These are phyloP conservation scores for Myotis daubentonii DNA, from an alignment of 2,797 vertebrate species.

Conservation along the genomic window DNA sequence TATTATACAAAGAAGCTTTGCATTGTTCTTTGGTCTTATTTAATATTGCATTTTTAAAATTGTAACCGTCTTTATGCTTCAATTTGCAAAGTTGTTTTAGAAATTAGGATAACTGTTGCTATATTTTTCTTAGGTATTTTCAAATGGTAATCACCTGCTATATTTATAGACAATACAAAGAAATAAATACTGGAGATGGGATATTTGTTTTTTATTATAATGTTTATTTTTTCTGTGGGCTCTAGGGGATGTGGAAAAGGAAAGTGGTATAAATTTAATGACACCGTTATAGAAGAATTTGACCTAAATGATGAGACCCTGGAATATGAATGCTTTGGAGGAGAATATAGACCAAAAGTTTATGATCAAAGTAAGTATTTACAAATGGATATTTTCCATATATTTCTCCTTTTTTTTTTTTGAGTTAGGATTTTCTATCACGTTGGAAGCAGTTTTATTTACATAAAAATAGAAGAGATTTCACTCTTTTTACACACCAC, in stretches of 20 bases:
- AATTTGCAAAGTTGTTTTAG: slow-evolving; percentile 41
- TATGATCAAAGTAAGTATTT: slow-evolving; percentile 96
- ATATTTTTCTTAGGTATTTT: neutral
- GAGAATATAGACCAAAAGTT: slow-evolving; percentile 98
- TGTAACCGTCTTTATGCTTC: slow-evolving; percentile 22
- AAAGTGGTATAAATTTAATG: slow-evolving; percentile 99
- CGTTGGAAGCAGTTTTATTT: slow-evolving; percentile 26
- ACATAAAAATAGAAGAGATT: neutral
- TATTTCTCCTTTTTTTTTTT: neutral
- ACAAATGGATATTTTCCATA: neutral
- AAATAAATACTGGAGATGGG: neutral
- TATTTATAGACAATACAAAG: neutral
- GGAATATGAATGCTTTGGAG: slow-evolving; percentile 99
- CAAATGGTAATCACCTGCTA: neutral
- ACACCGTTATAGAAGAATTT: slow-evolving; percentile 98
- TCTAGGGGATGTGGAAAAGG: slow-evolving; percentile 92
- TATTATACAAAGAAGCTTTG: neutral
- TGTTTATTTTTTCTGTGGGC: slow-evolving; percentile 62
- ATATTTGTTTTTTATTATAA: neutral
- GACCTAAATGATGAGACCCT: slow-evolving; percentile 97
- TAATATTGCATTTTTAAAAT: neutral
- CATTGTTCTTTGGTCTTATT: neutral
- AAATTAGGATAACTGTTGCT: neutral
- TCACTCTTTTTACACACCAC: neutral
- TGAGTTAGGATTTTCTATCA: slow-evolving; percentile 3